A percentile compares a stretch with the other conserved stretches of the same genome.
Conservation (phyloP, 2,797 vertebrate species). For the Falco biarmicus region DNA sequence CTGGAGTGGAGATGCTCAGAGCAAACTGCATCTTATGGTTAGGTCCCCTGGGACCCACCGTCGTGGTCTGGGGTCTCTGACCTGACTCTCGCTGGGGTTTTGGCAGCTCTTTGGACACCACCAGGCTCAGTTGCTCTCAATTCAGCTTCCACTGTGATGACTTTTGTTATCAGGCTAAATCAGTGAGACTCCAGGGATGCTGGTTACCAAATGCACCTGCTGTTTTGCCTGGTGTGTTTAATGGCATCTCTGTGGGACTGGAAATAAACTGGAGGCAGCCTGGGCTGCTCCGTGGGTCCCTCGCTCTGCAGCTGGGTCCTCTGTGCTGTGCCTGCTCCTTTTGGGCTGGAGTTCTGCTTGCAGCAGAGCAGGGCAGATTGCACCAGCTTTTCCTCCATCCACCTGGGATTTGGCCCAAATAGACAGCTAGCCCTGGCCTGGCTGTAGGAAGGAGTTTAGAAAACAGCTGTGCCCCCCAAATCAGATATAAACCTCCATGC, state of each 20-base stretch:
- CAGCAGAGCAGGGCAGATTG: accelerated
- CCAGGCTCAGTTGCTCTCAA: background rate
- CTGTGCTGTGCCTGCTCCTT: background rate
- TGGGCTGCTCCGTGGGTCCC: background rate
- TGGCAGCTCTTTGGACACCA: background rate
- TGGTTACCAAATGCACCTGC: background rate
- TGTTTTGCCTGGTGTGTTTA: accelerated
- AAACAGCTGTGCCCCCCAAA: background rate
- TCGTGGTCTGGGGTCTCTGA: accelerated
- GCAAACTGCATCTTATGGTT: accelerated
- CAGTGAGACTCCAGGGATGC: accelerated
- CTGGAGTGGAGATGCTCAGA: background rate
- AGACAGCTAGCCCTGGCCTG: background rate
- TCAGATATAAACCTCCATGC: background rate
- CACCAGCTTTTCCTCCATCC: background rate
- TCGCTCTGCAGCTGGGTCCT: background rate
- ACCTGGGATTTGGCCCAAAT: background rate
- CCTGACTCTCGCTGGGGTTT: background rate
- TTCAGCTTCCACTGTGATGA: accelerated
- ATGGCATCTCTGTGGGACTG: background rate
- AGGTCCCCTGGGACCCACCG: accelerated
- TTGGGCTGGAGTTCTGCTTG: background rate
- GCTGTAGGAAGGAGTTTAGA: background rate
- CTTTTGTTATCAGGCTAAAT: accelerated
- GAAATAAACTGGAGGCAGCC: background rate